Conservation (phyloP, 2,113 vertebrate species). For the Eptatretus burgeri region DNA sequence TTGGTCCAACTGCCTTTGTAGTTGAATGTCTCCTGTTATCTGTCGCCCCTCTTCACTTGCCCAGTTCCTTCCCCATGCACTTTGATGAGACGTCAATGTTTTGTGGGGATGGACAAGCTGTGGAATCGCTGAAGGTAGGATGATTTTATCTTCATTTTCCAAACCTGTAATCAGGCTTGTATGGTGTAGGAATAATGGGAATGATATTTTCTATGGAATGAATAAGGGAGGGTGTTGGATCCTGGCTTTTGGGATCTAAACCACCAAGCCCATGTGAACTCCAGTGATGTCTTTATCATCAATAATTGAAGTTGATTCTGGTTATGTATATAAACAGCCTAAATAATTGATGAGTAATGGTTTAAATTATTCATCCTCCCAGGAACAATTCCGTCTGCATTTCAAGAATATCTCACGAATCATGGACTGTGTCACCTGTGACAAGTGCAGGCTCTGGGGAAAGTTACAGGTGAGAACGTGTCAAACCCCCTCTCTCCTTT, state of each 20-base stretch:
- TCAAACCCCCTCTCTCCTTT: not conserved
- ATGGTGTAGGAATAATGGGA: too few species aligned
- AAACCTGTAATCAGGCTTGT: too few species aligned
- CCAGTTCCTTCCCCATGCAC: slow-evolving; percentile 55
- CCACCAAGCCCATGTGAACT: too few species aligned
- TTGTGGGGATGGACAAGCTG: slow-evolving; percentile 42
- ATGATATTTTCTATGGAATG: too few species aligned
- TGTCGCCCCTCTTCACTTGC: slow-evolving; percentile 10
- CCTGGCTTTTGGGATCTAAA: too few species aligned
- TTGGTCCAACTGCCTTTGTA: not conserved
- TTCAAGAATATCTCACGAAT: slow-evolving; percentile 78
- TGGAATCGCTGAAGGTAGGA: slow-evolving; percentile 45
- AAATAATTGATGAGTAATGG: too few species aligned
- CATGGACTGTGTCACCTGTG: slow-evolving; percentile 77
- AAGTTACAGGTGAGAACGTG: slow-evolving; percentile 39
- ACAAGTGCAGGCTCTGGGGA: slow-evolving; percentile 75
- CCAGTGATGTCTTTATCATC: too few species aligned
- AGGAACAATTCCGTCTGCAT: slow-evolving; percentile 53
- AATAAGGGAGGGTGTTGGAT: too few species aligned
- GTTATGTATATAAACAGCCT: too few species aligned
- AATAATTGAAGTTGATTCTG: too few species aligned
- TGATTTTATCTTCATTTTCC: not conserved
- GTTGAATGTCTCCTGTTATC: too few species aligned
- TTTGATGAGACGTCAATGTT: slow-evolving; percentile 65
- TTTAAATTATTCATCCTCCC: not conserved